These are phyloP conservation scores for Loriculus beryllinus DNA, from an alignment of 2,797 vertebrate species.

Conservation along the genomic window DNA sequence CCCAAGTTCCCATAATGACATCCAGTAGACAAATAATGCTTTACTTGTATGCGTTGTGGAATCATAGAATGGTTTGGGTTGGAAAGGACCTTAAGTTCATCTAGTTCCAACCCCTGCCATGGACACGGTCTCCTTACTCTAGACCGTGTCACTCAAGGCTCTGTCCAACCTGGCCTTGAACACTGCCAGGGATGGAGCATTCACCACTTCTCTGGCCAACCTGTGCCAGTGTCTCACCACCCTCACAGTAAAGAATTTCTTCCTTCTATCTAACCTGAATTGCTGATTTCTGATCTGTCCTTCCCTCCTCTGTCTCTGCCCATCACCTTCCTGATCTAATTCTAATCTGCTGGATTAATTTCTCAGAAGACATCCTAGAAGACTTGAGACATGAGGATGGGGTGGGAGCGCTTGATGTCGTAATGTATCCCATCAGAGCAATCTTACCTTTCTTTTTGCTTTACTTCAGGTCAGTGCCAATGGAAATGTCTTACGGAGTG, in stretches of 20 bases:
- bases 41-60: background rate
- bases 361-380: background rate
- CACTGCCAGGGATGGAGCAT: background rate
- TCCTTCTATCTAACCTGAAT: background rate
- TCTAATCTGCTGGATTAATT: background rate
- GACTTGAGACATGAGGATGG: accelerated
- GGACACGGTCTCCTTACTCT: background rate
- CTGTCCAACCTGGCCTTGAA: background rate
- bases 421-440: accelerated
- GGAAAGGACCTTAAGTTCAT: background rate
- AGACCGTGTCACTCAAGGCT: background rate
- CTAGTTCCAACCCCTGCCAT: background rate
- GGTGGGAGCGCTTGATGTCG: background rate
- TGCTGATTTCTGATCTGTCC: background rate
- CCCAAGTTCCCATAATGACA: accelerated
- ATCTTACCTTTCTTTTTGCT: background rate
- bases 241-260: background rate
- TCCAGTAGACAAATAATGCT: background rate
- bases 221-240: background rate
- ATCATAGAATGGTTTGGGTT: background rate
- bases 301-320: background rate
- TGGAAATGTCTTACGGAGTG: constrained; percentile 92
- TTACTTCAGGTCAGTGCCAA: constrained; percentile 91
- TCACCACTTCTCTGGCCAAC: background rate
- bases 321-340: background rate